Evolutionary conservation across 2,797 vertebrate genomes (phyloP).

Genomic region (Lepilemur ruficaudatus): DNA sequence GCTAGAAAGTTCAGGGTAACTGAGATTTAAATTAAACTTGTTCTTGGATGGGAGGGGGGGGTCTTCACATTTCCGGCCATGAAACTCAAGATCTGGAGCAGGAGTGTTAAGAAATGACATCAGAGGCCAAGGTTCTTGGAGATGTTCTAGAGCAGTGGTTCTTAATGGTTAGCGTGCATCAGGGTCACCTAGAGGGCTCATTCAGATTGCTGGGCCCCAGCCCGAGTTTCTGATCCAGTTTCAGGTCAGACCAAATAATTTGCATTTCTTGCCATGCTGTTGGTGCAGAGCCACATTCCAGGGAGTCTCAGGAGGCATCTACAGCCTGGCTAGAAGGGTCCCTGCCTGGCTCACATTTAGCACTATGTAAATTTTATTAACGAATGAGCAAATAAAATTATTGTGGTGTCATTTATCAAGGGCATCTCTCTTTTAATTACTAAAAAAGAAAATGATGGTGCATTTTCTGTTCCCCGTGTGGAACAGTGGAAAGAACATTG

Average conservation of each 20-base stretch:
- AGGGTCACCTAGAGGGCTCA: fast-evolving
- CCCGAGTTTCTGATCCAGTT: background rate
- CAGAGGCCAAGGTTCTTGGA: fast-evolving
- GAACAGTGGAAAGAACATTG: too few relatives aligned
- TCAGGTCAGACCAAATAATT: background rate
- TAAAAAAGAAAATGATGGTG: background rate
- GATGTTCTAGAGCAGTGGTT: background rate
- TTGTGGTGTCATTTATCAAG: background rate
- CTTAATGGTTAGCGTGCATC: background rate
- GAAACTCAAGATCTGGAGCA: background rate
- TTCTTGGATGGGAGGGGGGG: background rate
- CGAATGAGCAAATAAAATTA: background rate
- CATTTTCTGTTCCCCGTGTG: background rate
- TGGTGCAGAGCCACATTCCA: too few relatives aligned
- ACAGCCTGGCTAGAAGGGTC: background rate
- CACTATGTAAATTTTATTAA: background rate
- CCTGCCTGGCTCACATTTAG: background rate
- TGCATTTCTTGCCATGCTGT: background rate
- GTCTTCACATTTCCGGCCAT: background rate
- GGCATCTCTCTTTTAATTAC: background rate
- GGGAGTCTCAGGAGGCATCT: background rate
- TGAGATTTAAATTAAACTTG: background rate
- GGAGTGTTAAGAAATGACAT: background rate
- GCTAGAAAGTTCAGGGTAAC: background rate
- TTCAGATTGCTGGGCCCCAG: background rate